Percentiles rank a stretch among this genome's conserved stretches.
Evolutionary conservation across 1,140 invertebrate genomes (phyloP).

Genomic region (Magallana ariakensis): DNA sequence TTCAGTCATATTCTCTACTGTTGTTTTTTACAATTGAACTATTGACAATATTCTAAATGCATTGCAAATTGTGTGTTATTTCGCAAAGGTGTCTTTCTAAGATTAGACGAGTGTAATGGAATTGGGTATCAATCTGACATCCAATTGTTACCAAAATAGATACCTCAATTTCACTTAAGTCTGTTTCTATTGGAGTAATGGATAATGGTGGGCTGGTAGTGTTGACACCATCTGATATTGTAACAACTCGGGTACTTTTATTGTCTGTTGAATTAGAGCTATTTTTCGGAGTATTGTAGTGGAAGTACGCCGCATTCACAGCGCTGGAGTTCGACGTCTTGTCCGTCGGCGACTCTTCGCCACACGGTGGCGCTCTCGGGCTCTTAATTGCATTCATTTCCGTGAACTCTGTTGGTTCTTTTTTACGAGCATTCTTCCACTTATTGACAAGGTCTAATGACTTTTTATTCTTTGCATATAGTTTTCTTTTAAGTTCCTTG

Average conservation of each 20-base stretch:
- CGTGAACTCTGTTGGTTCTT: constrained; percentile 56
- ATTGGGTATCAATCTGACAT: too few species aligned
- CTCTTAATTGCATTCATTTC: constrained; percentile 54
- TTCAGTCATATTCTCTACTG: too few species aligned
- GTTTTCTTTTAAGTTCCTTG: constrained; percentile 72
- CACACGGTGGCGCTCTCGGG: constrained; percentile 57
- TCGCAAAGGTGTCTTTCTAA: too few species aligned
- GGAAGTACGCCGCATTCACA: background rate
- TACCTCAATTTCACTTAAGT: constrained; percentile 48
- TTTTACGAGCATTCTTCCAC: constrained; percentile 65
- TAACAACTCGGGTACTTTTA: constrained; percentile 22
- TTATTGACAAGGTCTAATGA: constrained; percentile 70
- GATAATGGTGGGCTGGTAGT: constrained; percentile 33
- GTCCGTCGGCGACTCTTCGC: constrained; percentile 44
- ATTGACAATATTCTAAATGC: too few species aligned
- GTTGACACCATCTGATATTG: constrained; percentile 48
- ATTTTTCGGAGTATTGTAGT: background rate
- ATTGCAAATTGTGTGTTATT: too few species aligned
- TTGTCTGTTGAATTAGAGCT: constrained; percentile 5
- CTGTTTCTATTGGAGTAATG: constrained; percentile 54
- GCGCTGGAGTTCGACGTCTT: background rate
- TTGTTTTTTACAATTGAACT: too few species aligned
- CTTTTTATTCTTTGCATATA: constrained; percentile 71
- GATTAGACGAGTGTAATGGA: too few species aligned
- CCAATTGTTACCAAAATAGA: background rate